Percentiles rank a stretch among this genome's conserved stretches.
These are phyloP conservation scores for Caradrina clavipalpis DNA, from an alignment of 2,888 invertebrate genomes.

Conservation along the genomic window DNA sequence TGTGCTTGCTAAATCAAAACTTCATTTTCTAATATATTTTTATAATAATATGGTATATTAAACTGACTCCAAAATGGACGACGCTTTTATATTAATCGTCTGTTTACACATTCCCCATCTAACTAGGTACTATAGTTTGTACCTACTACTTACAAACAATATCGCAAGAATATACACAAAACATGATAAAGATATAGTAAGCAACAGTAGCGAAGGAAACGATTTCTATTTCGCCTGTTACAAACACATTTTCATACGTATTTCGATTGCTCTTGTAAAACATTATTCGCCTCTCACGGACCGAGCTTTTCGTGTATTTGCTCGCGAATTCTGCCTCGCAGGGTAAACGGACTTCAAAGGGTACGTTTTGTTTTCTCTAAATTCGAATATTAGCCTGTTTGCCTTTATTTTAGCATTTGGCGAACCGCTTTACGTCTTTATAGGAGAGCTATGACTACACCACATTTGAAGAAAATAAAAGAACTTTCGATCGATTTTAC, in stretches of 20 bases:
- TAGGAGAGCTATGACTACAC: neutral
- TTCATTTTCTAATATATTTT: too few relatives aligned
- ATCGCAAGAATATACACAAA: neutral
- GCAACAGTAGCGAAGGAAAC: constrained; percentile 23
- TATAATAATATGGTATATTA: too few relatives aligned
- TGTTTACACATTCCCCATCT: too few relatives aligned
- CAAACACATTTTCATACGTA: constrained; percentile 39
- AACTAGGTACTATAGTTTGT: too few relatives aligned
- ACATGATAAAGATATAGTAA: neutral
- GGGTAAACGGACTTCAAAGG: constrained; percentile 53
- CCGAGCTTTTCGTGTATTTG: constrained; percentile 48
- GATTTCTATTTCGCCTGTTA: constrained; percentile 15
- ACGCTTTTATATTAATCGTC: too few relatives aligned
- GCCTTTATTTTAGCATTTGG: constrained; percentile 34
- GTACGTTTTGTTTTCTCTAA: constrained; percentile 45
- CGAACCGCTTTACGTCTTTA: constrained; percentile 32
- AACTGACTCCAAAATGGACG: too few relatives aligned
- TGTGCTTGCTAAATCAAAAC: too few relatives aligned
- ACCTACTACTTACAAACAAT: neutral
- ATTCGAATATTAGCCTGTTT: constrained; percentile 44
- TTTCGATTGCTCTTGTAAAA: constrained; percentile 41
- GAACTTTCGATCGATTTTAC: neutral
- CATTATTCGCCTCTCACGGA: constrained; percentile 42
- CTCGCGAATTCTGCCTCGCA: constrained; percentile 30
- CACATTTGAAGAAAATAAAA: neutral